Conservation (phyloP, 2,888 invertebrate species). For the Ctenicera cuprea region DNA sequence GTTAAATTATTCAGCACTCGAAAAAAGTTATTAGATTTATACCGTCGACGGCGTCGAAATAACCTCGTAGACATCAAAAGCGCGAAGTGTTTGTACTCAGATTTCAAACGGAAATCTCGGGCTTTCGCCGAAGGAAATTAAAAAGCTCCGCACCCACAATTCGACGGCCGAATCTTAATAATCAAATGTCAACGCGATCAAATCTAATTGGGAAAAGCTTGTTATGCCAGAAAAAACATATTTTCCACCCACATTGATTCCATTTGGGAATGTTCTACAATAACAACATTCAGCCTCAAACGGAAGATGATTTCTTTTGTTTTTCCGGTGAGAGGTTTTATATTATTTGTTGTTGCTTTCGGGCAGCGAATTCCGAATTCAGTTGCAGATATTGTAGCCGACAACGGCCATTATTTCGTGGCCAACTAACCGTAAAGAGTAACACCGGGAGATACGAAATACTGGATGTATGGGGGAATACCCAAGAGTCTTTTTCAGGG, state of each 20-base stretch:
- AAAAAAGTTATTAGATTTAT: conserved; percentile 18
- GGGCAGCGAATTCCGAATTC: neutral
- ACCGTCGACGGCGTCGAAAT: conserved; percentile 2
- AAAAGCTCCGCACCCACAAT: conserved; percentile 21
- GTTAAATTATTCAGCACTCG: conserved; percentile 21
- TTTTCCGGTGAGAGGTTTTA: neutral
- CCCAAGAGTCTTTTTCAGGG: conserved; percentile 5
- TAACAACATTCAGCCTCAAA: too few relatives aligned
- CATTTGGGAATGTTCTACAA: too few relatives aligned
- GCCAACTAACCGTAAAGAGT: conserved; percentile 22
- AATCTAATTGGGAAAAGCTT: neutral
- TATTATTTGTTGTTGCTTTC: neutral
- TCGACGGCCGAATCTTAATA: conserved; percentile 20
- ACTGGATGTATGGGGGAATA: conserved; percentile 4
- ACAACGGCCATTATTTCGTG: conserved; percentile 13
- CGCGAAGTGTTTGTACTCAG: neutral
- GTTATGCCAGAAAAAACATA: too few relatives aligned
- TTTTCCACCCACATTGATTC: too few relatives aligned
- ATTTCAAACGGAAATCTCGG: conserved; percentile 24
- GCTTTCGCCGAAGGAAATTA: conserved; percentile 8
- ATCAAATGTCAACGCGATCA: conserved; percentile 21
- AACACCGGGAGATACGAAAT: conserved; percentile 12
- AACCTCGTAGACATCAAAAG: conserved; percentile 18
- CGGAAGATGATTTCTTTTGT: neutral
- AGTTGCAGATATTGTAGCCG: neutral